phyloP scores from a whole-genome alignment of 2,113 vertebrate species.

The Embiotoca jacksoni region DNA sequence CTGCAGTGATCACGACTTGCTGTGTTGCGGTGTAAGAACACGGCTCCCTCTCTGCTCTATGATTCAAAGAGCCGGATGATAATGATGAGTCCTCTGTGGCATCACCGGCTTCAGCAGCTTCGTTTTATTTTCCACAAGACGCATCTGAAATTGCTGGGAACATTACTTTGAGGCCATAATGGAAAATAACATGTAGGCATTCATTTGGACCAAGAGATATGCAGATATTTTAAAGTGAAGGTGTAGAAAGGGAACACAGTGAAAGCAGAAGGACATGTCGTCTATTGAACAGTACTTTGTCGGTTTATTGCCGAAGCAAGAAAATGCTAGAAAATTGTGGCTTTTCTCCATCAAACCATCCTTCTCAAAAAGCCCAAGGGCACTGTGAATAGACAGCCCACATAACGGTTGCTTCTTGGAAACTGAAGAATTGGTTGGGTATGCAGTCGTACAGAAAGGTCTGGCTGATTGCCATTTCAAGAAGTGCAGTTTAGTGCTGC shows the following conservation, averaged over 20 bases:
- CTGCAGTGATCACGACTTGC: slow-evolving; percentile 52
- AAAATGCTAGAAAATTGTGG: not conserved
- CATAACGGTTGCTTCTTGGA: slow-evolving; percentile 4
- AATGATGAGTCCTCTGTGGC: slow-evolving; percentile 44
- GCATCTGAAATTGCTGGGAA: not conserved
- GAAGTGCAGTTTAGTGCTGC: not conserved
- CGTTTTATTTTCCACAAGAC: slow-evolving; percentile 10
- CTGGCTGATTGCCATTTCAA: slow-evolving; percentile 37
- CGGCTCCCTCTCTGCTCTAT: slow-evolving; percentile 34
- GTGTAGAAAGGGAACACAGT: not conserved
- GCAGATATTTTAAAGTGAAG: not conserved
- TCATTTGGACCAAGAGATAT: not conserved
- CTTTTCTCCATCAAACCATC: not conserved
- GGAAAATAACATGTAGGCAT: not conserved
- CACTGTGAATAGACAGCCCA: slow-evolving; percentile 39
- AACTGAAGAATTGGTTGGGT: slow-evolving; percentile 24
- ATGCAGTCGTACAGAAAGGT: slow-evolving; percentile 9
- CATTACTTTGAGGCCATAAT: not conserved
- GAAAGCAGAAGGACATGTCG: not conserved
- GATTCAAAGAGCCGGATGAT: slow-evolving; percentile 47
- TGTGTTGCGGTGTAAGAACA: not conserved
- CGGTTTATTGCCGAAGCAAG: not conserved
- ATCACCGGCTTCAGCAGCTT: slow-evolving; percentile 1
- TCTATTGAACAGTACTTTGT: not conserved
- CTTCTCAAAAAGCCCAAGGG: slow-evolving; percentile 52